These are phyloP conservation scores for Drosophila testacea DNA, from an alignment of 2,888 invertebrate species.

Conservation along the genomic window DNA sequence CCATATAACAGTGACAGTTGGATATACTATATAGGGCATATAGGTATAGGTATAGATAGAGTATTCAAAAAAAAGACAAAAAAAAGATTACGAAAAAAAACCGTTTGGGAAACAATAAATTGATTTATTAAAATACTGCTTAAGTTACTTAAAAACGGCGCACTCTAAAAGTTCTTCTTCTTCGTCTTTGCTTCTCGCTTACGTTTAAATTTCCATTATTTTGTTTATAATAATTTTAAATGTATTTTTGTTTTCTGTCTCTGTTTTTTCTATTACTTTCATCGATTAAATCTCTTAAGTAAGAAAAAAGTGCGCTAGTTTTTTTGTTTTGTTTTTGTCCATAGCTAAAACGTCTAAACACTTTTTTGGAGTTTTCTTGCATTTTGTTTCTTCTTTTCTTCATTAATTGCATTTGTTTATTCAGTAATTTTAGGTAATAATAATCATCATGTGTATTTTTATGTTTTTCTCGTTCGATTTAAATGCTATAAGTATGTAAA, in stretches of 20 bases:
- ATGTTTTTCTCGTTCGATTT: slow-evolving; percentile 40
- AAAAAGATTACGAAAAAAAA: slow-evolving; percentile 1
- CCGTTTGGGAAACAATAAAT: slow-evolving; percentile 11
- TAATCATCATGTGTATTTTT: slow-evolving; percentile 29
- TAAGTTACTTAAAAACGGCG: slow-evolving; percentile 59
- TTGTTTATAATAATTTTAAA: background rate
- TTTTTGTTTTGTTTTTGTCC: background rate
- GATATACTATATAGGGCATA: background rate
- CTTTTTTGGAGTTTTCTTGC: slow-evolving; percentile 23
- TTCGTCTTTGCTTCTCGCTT: slow-evolving; percentile 45
- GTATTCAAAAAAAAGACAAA: slow-evolving; percentile 14
- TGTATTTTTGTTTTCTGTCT: slow-evolving; percentile 8
- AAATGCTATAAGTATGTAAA: slow-evolving; percentile 68
- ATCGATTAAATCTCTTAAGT: slow-evolving; percentile 59
- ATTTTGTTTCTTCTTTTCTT: slow-evolving; percentile 1
- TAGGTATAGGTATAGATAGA: slow-evolving; percentile 10
- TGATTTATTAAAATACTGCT: slow-evolving; percentile 48
- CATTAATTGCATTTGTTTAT: slow-evolving; percentile 59
- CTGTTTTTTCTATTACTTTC: slow-evolving; percentile 17
- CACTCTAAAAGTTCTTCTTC: slow-evolving; percentile 44
- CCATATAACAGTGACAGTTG: slow-evolving; percentile 22
- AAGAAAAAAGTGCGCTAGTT: slow-evolving; percentile 66
- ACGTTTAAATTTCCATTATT: slow-evolving; percentile 31
- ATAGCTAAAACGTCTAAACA: slow-evolving; percentile 66
- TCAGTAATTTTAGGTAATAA: slow-evolving; percentile 41